Evolutionary conservation across 2,797 vertebrate species (phyloP), one percentile per base, ranked within the genome.

Genomic region (Crossoptilon crossoptilon): DNA sequence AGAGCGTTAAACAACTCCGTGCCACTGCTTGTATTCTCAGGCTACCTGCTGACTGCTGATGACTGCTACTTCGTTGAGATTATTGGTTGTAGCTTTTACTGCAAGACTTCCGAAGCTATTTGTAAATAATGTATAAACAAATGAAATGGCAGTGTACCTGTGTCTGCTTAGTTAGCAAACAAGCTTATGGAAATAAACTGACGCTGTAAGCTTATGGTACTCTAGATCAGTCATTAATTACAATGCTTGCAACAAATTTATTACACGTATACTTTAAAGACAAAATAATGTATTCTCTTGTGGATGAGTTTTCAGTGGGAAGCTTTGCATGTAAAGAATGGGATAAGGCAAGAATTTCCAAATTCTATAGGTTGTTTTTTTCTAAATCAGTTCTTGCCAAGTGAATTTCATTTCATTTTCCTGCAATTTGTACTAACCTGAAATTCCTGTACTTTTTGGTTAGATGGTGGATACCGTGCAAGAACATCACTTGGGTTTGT

Each of bases 61-160:
- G 84, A 46, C 64, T 76, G 68, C 78, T 79, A 66, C 60, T 88
- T 94, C 1, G 0, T 46, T 91, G 84, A 79, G 75, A 73, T 91
- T 84, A 86, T 90, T 93, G 77, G 80, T 68, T 86, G 49, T 56
- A 24, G 53, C 72, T 81, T 91, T 88, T 90, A 64, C 46, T 83
- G 5, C 51, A 70, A 60, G 55, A 64, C 16, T 88, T 84, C 69
- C 75, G 62, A 88, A 75, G 41, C 29, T 74, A 26, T 69, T 90
- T 78, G 53, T 93, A 86, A 95, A 88, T 86, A 68, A 93, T 66
- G 17, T 53, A 75, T 84, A 63, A 91, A 59, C 7, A 77, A 83
- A 33, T n/a, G 19, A 41, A 77, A 79, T 48, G 33, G 72, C 68
- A 70, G 12, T 8, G 19, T 59, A 84, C 64, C 33, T 4, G 1